Percentiles rank a stretch among this genome's conserved stretches.
phyloP scores from a whole-genome alignment of 2,113 vertebrate genomes.

The Chaenocephalus aceratus region DNA sequence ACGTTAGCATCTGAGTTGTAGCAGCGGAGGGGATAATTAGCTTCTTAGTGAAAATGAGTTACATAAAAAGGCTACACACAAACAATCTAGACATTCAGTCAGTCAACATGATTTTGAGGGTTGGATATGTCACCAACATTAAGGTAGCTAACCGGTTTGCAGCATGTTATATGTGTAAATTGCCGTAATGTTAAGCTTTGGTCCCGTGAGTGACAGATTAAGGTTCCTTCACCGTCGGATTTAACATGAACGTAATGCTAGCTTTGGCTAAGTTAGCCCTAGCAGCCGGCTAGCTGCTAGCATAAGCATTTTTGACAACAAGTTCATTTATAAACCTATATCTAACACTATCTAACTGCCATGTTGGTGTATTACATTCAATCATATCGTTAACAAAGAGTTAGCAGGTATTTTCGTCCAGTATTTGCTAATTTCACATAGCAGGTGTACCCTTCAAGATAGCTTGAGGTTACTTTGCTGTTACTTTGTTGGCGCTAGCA shows the following conservation, averaged over 20 bases:
- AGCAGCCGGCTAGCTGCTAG: conserved; percentile 52
- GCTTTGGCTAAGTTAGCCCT: conserved; percentile 44
- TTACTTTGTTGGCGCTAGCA: conserved; percentile 42
- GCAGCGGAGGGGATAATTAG: conserved; percentile 52
- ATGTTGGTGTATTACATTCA: too few relatives aligned
- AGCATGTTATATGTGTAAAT: conserved; percentile 26
- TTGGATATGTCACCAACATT: too few relatives aligned
- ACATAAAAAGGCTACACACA: neutral
- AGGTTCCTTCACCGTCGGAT: conserved; percentile 67
- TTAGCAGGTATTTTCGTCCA: neutral
- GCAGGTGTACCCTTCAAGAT: conserved; percentile 15
- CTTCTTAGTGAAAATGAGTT: conserved; percentile 44
- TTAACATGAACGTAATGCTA: conserved; percentile 64
- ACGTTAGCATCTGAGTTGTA: conserved; percentile 47
- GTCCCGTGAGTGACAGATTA: conserved; percentile 75
- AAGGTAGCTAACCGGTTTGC: neutral
- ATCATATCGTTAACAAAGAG: neutral
- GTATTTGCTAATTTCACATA: neutral
- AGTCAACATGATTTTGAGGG: neutral
- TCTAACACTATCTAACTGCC: neutral
- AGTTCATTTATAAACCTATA: neutral
- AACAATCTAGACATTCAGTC: neutral
- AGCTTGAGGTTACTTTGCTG: conserved; percentile 35
- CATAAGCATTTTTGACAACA: conserved; percentile 14
- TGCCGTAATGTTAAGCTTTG: conserved; percentile 58